These are phyloP conservation scores for Enteromius afrohamiltoni DNA, from an alignment of 2,797 vertebrate species.

Conservation along the genomic window DNA sequence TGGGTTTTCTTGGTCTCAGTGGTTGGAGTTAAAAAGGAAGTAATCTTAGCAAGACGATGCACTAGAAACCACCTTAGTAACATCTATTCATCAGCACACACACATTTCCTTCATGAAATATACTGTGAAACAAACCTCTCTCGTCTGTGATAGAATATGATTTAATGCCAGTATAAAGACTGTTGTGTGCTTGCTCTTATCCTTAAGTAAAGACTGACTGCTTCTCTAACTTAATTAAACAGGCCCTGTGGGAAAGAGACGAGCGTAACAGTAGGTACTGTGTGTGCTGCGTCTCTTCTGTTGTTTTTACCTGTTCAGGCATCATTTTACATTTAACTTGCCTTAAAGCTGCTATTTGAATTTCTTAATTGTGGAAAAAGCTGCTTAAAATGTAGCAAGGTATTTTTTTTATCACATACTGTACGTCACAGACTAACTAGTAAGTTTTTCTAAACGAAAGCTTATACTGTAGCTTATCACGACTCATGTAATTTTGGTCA, in stretches of 20 bases:
- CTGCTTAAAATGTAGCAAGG: neutral
- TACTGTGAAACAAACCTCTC: neutral
- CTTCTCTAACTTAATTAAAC: neutral
- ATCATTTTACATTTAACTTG: neutral
- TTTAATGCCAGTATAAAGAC: neutral
- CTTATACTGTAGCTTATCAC: too few species aligned
- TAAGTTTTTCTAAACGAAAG: too few species aligned
- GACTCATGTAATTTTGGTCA: too few species aligned
- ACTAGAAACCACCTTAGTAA: neutral
- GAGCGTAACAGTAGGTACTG: neutral
- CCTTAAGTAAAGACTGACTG: neutral
- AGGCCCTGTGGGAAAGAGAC: neutral
- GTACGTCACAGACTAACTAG: neutral
- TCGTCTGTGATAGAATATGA: neutral
- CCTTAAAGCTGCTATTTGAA: neutral
- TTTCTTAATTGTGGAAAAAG: neutral
- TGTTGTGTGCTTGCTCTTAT: neutral
- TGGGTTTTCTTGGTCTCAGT: neutral
- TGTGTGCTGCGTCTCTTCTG: neutral
- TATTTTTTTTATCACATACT: neutral
- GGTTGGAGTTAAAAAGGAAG: neutral
- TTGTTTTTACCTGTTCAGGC: neutral
- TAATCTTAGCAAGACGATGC: neutral
- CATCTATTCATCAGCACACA: neutral
- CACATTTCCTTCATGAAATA: neutral